phyloP scores from a whole-genome alignment of 2,797 vertebrate species.

The Cyclura pinguis region DNA sequence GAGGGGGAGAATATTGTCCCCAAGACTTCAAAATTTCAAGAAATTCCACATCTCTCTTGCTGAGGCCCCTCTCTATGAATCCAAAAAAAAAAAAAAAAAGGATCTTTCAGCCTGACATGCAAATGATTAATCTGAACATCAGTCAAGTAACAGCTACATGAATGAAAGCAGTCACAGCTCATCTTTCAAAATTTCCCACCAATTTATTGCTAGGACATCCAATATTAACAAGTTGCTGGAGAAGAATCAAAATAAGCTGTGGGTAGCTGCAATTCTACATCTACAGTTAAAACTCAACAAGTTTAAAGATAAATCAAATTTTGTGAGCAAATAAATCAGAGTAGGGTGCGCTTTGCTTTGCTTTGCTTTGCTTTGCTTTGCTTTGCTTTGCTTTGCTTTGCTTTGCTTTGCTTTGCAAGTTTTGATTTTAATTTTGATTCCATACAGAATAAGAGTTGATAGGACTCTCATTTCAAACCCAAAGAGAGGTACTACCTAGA shows the following conservation, averaged over 20 bases:
- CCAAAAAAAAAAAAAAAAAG: background rate
- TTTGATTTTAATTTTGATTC: background rate
- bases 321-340: constrained; percentile 17
- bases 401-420: background rate
- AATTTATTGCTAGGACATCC: constrained; percentile 37
- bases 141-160: constrained; percentile 31
- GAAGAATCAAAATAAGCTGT: constrained; percentile 39
- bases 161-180: constrained; percentile 44
- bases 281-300: constrained; percentile 33
- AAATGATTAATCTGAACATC: constrained; percentile 53
- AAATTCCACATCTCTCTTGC: too few relatives aligned
- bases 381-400: background rate
- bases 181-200: constrained; percentile 55
- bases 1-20: too few relatives aligned
- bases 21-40: too few relatives aligned
- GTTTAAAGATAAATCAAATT: constrained; percentile 43
- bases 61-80: background rate
- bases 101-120: background rate
- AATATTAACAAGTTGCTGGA: constrained; percentile 35
- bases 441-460: too few relatives aligned
- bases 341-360: background rate
- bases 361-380: background rate
- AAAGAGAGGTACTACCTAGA: too few relatives aligned
- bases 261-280: constrained; percentile 34
- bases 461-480: too few relatives aligned